Evolutionary conservation across 2,797 vertebrate genomes (phyloP), one percentile per base, ranked within the genome.

Genomic region (Rhinophrynus dorsalis): DNA sequence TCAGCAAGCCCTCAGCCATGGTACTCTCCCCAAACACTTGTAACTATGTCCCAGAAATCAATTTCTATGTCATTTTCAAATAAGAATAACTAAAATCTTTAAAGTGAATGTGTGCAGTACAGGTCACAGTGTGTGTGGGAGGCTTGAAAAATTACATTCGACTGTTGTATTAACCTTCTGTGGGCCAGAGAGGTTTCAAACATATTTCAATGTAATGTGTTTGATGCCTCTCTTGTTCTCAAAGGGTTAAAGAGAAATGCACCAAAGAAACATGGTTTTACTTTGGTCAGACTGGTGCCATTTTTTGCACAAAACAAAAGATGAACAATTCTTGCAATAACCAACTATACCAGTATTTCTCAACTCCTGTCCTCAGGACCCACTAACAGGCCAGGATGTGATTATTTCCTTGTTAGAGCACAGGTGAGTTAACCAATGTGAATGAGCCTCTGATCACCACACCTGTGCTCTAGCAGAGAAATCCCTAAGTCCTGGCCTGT

Each of bases 1-100:
- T 35, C 38, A 63, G 38, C 18, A 26, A 56, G 58, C 38, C 45
- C 40, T 71, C 50, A 47, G 30, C 60, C 67, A 70, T 17, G 29
- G 58, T 45, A 26, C 23, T 32, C 58, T 27, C 30, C 21, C 38
- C 27, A 18, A 29, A 27, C 13, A 24, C 27, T 52, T 59, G 17
- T 21, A 45, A 23, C 29, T 20, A 18, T 17, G 27, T 42, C 23
- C 30, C 29, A 9, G n/a, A 56, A 63, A 30, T 47, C 68, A 30
- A 57, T 55, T 37, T 47, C 11, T 9, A 44, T 15, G 40, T 44
- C 55, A 27, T 44, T 37, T 27, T 17, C 15, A 56, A 54, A 56
- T 69, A 69, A 55, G 52, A 59, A 52, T 56, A 67, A 35, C 6
- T 56, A 38, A 13, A 23, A 13, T 11, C 6, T 30, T 18, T 12